Base-by-base conservation (phyloP, 2,888 invertebrate genomes). In the Hypolimnas misippus region DNA sequence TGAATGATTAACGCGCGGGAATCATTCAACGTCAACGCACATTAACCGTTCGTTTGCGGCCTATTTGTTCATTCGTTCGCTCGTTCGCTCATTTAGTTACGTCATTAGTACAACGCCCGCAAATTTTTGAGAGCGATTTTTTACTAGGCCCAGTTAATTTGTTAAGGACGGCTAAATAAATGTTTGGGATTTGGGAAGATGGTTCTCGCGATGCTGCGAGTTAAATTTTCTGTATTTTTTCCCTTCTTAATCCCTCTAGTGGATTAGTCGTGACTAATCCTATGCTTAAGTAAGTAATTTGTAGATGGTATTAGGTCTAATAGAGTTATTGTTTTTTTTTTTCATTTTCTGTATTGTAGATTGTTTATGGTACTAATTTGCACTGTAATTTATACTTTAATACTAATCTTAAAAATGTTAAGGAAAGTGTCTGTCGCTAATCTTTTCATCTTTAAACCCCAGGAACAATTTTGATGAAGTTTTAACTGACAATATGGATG, bases 11-110 rank as follows among this genome's bases (percentile, higher is more conserved):
- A 74, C 70, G 65, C 63, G 54, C 55, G 62, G 40, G 64, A 71
- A 71, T 73, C 72, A 70, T 69, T 73, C 73, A 69, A 69, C 64
- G 71, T 73, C 72, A 65, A 65, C 65, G 67, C 52, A 69, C 66
- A 69, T 72, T 70, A 70, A 68, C 67, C 69, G 70, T 68, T 72
- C 68, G 57, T 67, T 70, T 68, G 69, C 66, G 66, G 67, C 63
- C 68, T 70, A 71, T 72, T 73, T 70, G 72, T 73, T 64, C 67
- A 65, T 65, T 66, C 67, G 62, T 68, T 69, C 69, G 57, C 62
- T 68, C 65, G 51, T 69, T 69, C 68, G 59, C 64, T 72, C 62
- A 65, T 65, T 68, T 66, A 65, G 66, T 67, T 66, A 68, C 68
- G 68, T 72, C 70, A 71, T 70, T 71, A 72, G 68, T 49, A 49